phyloP scores from a whole-genome alignment of 2,113 vertebrate genomes.

The Carollia perspicillata region DNA sequence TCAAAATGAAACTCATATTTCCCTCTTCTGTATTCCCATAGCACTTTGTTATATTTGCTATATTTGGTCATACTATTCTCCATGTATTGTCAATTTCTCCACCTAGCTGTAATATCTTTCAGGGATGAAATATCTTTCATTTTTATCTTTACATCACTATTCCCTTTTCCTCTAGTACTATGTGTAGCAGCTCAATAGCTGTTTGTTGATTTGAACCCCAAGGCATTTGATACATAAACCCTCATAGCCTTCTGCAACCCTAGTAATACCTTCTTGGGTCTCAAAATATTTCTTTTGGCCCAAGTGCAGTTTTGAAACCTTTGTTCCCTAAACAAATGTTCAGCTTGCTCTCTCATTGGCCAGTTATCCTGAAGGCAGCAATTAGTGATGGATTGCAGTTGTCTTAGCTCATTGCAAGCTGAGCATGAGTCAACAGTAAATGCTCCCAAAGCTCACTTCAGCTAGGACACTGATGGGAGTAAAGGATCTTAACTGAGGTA shows the following conservation, averaged over 20 bases:
- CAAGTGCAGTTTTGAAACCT: slow-evolving; percentile 13
- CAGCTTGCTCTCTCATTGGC: background rate
- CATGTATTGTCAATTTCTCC: background rate
- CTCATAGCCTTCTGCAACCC: background rate
- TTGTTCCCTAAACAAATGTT: background rate
- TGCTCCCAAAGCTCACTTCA: background rate
- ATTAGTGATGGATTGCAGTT: background rate
- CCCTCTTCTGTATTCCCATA: background rate
- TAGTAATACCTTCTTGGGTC: background rate
- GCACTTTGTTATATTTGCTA: background rate
- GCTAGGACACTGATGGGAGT: background rate
- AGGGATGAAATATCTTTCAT: background rate
- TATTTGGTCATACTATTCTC: background rate
- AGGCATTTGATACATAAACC: background rate
- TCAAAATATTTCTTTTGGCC: background rate
- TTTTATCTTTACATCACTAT: background rate
- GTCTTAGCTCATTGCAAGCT: background rate
- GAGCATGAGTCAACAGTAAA: background rate
- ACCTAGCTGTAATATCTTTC: background rate
- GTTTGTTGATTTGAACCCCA: background rate
- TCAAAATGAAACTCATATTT: background rate
- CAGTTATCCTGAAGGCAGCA: background rate
- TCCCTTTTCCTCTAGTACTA: background rate
- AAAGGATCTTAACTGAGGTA: background rate
- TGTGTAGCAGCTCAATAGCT: background rate